These are phyloP conservation scores for Elephas maximus DNA, from an alignment of 2,113 vertebrate species.

Conservation along the genomic window DNA sequence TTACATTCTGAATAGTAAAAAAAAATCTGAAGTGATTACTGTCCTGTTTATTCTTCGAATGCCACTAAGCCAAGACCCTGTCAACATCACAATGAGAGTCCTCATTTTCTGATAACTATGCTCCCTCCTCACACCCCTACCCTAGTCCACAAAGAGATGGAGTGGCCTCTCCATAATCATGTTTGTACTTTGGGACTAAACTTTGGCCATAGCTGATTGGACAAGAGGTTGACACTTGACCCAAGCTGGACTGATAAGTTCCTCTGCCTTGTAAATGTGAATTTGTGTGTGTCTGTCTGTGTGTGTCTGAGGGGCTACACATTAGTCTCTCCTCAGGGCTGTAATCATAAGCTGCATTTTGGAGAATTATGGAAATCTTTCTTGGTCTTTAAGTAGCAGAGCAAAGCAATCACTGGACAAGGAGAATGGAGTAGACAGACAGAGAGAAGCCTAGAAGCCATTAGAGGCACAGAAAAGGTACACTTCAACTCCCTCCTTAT, in stretches of 20 bases:
- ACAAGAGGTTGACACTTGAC: not conserved
- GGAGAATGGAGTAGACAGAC: not conserved
- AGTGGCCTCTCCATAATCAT: not conserved
- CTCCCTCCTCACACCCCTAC: not conserved
- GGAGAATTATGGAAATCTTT: not conserved
- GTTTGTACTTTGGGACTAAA: not conserved
- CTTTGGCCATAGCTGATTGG: not conserved
- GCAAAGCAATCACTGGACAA: not conserved
- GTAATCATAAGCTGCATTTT: not conserved
- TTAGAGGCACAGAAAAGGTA: not conserved
- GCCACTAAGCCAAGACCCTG: not conserved
- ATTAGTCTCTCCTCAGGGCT: too few species aligned
- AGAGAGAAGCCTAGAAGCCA: not conserved
- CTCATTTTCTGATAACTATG: not conserved
- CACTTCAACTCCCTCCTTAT: not conserved
- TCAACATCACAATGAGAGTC: not conserved
- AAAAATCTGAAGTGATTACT: constrained; percentile 5
- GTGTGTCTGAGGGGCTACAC: not conserved
- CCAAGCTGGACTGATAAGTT: not conserved
- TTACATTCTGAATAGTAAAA: not conserved
- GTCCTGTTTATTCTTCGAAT: not conserved
- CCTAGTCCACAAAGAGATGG: not conserved
- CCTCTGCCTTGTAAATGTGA: not conserved
- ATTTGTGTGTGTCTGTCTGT: not conserved
- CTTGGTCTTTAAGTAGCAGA: not conserved